A percentile compares a stretch with the other conserved stretches of the same genome.
phyloP scores from a whole-genome alignment of 2,888 invertebrate genomes.

The Drosophila borealis region DNA sequence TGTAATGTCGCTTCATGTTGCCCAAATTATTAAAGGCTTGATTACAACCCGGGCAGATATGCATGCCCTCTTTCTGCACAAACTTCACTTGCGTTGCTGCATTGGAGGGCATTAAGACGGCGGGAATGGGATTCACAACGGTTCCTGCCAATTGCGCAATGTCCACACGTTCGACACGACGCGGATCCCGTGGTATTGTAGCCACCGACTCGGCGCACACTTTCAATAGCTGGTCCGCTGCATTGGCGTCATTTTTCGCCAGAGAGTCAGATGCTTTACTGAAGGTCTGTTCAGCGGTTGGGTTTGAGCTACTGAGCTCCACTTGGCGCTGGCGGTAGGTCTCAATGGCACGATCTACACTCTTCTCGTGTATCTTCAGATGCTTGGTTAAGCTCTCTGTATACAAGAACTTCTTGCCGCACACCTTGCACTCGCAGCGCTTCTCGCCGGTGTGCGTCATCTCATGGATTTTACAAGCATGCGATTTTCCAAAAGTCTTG shows the following conservation, averaged over 20 bases:
- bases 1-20: slow-evolving; percentile 82
- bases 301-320: slow-evolving; percentile 39
- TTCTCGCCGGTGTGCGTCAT: slow-evolving; percentile 83
- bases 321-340: slow-evolving; percentile 80
- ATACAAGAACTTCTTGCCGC: slow-evolving; percentile 81
- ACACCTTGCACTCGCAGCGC: slow-evolving; percentile 81
- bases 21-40: slow-evolving; percentile 83
- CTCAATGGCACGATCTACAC: slow-evolving; percentile 79
- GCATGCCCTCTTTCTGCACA: slow-evolving; percentile 81
- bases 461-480: slow-evolving; percentile 82
- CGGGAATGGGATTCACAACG: slow-evolving; percentile 79
- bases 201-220: slow-evolving; percentile 82
- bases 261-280: background rate
- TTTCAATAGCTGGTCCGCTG: slow-evolving; percentile 76
- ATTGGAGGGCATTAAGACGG: slow-evolving; percentile 63
- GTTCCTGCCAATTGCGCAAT: slow-evolving; percentile 80
- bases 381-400: slow-evolving; percentile 82
- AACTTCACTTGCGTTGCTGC: slow-evolving; percentile 67
- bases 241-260: slow-evolving; percentile 43
- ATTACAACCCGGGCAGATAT: slow-evolving; percentile 80
- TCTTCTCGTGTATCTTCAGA: slow-evolving; percentile 81
- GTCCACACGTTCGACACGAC: slow-evolving; percentile 81
- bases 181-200: slow-evolving; percentile 78
- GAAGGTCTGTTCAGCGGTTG: slow-evolving; percentile 20
- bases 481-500: slow-evolving; percentile 82